Evolutionary conservation across 2,888 invertebrate species (phyloP), one percentile per base, ranked within the genome.

Genomic region (Drosophila formosana): DNA sequence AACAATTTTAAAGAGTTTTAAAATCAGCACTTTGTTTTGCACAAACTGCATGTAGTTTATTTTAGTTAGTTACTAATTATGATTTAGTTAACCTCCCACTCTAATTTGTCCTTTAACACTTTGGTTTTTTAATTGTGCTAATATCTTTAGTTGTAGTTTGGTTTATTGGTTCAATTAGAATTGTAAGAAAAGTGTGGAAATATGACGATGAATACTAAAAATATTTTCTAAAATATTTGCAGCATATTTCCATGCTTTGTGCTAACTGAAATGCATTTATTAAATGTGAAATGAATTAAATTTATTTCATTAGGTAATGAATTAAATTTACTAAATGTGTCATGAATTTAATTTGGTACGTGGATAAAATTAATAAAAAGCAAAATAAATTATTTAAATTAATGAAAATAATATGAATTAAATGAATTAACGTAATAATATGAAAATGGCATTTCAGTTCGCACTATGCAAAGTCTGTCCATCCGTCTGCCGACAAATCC

Each of bases 81-180:
- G 25, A 41, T 75, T 90, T 79, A 4, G 77, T 88, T 90, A 76
- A 72, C 56, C 47, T 34, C 75, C 72, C 23, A 50, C 61, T 72
- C 76, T 90, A 4, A 67, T 79, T 91, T 91, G 90, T 91, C 90
- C 91, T 72, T 89, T 91, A 83, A 69, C 51, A 64, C 52, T 90
- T 91, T 63, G 23, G 76, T 90, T 90, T 45, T 66, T 87, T 71
- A 55, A 58, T 52, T 80, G 78, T 88, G 82, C 89, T 85, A 68
- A 86, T 39, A 71, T 82, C 66, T 82, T 81, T 55, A 30, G 67
- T 90, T 90, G 89, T 90, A 89, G 89, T 79, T 84, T 75, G 78
- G 37, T 32, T 66, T 79, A 62, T 83, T 47, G 26, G 28, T 72
- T 91, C 75, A 23, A 55, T 26, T 84, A 79, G 50, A 50, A 6